Percentiles rank a stretch among this genome's conserved stretches.
Conservation (phyloP, 2,113 vertebrate genomes). For the Colinus virginianus region DNA sequence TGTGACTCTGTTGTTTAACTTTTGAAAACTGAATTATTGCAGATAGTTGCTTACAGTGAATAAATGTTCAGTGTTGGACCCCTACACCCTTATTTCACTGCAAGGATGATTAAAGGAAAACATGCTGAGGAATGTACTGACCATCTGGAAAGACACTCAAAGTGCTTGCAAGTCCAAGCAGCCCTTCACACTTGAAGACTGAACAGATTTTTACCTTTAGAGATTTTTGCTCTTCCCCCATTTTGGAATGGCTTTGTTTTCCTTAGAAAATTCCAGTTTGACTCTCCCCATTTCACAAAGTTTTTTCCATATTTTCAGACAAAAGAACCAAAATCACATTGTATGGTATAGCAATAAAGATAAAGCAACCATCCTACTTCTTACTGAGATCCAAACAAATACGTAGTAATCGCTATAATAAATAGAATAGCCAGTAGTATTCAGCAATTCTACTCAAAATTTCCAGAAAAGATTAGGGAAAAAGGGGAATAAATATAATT, state of each 20-base stretch:
- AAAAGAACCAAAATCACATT: neutral
- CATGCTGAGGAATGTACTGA: neutral
- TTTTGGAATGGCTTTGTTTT: neutral
- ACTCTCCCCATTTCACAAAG: accelerated
- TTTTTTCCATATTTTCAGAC: neutral
- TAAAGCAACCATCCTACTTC: neutral
- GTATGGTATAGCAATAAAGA: neutral
- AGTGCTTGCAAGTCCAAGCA: neutral
- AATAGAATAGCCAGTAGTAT: neutral
- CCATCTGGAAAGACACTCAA: neutral
- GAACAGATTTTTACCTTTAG: neutral
- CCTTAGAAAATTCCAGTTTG: neutral
- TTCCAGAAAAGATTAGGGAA: neutral
- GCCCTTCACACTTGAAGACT: neutral
- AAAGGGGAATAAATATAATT: neutral
- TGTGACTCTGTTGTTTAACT: neutral
- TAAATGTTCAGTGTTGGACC: neutral
- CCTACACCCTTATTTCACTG: neutral
- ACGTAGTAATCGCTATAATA: neutral
- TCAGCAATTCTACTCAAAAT: neutral
- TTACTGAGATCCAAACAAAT: neutral
- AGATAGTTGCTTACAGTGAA: neutral
- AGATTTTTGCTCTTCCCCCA: neutral
- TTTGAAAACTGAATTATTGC: neutral
- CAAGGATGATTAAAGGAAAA: neutral